phyloP scores from a whole-genome alignment of 2,888 invertebrate genomes.

The Terebella lapidaria region DNA sequence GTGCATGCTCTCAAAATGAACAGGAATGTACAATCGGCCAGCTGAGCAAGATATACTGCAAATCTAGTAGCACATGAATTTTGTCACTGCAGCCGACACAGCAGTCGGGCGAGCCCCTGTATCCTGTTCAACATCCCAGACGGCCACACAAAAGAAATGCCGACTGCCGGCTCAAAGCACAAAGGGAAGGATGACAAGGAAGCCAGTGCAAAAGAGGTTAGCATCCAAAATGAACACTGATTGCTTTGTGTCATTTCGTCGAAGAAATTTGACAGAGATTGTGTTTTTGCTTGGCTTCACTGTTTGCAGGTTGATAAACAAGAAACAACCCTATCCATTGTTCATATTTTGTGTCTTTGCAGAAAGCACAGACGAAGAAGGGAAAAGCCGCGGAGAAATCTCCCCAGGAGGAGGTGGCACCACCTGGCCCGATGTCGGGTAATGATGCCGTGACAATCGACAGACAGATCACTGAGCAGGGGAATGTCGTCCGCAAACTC shows the following conservation, averaged over 20 bases:
- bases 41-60: too few relatives aligned
- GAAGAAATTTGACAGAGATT: too few relatives aligned
- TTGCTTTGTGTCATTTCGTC: too few relatives aligned
- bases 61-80: neutral
- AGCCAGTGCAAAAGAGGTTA: slow-evolving; percentile 33
- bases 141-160: slow-evolving; percentile 78
- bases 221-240: too few relatives aligned
- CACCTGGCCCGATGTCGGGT: slow-evolving; percentile 6
- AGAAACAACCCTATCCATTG: too few relatives aligned
- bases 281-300: too few relatives aligned
- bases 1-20: too few relatives aligned
- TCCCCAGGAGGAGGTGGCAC: slow-evolving; percentile 40
- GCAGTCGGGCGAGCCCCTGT: slow-evolving; percentile 69
- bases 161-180: slow-evolving; percentile 56
- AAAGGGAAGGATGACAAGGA: slow-evolving; percentile 30
- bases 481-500: slow-evolving; percentile 67
- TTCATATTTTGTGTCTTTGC: too few relatives aligned
- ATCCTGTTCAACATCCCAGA: slow-evolving; percentile 91
- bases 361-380: slow-evolving; percentile 40
- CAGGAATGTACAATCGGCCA: too few relatives aligned
- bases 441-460: slow-evolving; percentile 25
- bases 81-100: slow-evolving; percentile 60
- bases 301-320: too few relatives aligned
- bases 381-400: slow-evolving; percentile 52
- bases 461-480: slow-evolving; percentile 58